phyloP scores from a whole-genome alignment of 1,140 invertebrate species.

The Propsilocerus akamusi region DNA sequence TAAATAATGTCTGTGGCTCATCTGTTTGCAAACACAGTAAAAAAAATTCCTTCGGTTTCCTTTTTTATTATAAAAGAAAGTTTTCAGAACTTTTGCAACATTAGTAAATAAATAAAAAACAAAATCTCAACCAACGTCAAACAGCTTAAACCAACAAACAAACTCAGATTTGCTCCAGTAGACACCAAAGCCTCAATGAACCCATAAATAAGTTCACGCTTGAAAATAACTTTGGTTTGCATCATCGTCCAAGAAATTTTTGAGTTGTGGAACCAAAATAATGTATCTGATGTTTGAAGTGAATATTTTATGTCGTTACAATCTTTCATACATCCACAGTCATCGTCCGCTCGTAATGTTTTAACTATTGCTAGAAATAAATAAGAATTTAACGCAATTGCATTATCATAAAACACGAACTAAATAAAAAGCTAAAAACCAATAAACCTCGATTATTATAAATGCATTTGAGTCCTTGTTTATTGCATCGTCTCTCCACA shows the following conservation, averaged over 20 bases:
- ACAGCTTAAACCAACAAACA: neutral
- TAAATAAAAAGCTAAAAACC: neutral
- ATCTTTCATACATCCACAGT: neutral
- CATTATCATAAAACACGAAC: neutral
- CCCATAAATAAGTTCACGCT: neutral
- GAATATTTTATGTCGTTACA: neutral
- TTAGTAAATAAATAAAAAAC: neutral
- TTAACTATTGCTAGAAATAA: neutral
- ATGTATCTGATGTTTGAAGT: neutral
- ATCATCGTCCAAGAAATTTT: neutral
- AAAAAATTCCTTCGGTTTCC: too few relatives aligned
- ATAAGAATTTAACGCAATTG: neutral
- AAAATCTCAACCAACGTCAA: neutral
- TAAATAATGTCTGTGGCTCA: too few relatives aligned
- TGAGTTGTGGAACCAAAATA: neutral
- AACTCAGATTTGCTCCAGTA: neutral
- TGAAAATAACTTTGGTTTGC: neutral
- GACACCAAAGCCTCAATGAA: neutral
- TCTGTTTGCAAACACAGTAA: too few relatives aligned
- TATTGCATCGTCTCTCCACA: neutral
- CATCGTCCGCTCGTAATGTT: neutral
- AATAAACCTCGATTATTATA: neutral
- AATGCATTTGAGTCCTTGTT: neutral
- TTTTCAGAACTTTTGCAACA: too few relatives aligned
- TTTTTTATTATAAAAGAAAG: neutral